Base-by-base conservation (phyloP, 1,140 invertebrate genomes). In the Calosoma granatense region DNA sequence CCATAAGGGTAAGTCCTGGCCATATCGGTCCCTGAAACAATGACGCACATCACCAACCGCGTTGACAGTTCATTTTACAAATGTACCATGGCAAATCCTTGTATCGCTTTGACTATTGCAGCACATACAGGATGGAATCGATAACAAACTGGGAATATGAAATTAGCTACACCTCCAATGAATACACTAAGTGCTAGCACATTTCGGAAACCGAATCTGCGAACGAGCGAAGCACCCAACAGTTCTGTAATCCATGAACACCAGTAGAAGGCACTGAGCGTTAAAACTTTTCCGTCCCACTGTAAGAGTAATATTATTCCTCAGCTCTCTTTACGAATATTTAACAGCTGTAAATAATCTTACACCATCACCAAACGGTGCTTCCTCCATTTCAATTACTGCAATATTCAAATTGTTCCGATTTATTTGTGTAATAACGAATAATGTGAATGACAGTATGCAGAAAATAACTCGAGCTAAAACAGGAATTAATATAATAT, bases 221-320 rank as follows among this genome's bases (percentile, higher is more conserved):
- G 68, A 30, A 74, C 71, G 17, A 76, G 59, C 4, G 62, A 23
- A 23, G 67, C 69, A 1, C 70, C 70, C 2, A 58, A 58, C n/a
- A 63, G 47, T 54, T 61, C 77, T 1, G 71, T 73, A 2, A 70
- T 15, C 17, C 73, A 67, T 58, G 76, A 77, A 3, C 77, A 73
- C 64, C 71, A 72, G 63, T 75, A 78, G 58, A 78, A 78, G 4
- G 70, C 63, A 1, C 73, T 69, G 4, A 66, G 55, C 21, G 78
- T 69, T 3, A 72, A 53, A 6, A 20, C 72, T 72, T 64, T 74
- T 70, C n/a, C n/a, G n/a, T n/a, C n/a, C 60, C 21, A 57, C 53
- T 51, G 26, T 54, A 14, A 59, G n/a, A n/a, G n/a, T n/a, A 59
- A 62, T 6, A 20, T 19, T 20, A 51, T 17, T 14, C n/a, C n/a